Evolutionary conservation across 2,888 invertebrate species (phyloP).

Genomic region (Prosopocoilus inquinatus): DNA sequence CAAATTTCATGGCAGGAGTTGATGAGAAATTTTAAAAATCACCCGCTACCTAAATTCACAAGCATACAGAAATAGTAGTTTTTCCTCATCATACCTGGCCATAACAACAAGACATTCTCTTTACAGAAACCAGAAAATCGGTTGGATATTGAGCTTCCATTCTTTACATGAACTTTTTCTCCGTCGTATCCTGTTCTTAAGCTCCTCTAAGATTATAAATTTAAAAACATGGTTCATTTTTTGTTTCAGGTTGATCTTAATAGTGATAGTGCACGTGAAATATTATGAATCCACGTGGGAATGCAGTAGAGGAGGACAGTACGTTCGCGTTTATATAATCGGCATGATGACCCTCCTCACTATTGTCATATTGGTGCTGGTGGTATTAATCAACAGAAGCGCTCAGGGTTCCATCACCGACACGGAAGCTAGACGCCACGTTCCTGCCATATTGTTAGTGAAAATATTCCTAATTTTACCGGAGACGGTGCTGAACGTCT

Average conservation of each 20-base stretch:
- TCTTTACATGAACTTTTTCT: too few relatives aligned
- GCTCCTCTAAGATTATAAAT: too few relatives aligned
- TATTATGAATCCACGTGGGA: constrained; percentile 63
- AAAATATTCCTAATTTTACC: constrained; percentile 74
- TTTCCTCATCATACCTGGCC: too few relatives aligned
- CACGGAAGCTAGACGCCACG: constrained; percentile 65
- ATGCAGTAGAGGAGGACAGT: constrained; percentile 68
- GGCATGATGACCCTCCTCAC: constrained; percentile 67
- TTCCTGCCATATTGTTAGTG: constrained; percentile 69
- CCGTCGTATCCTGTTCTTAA: too few relatives aligned
- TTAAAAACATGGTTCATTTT: too few relatives aligned
- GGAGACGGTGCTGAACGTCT: constrained; percentile 74
- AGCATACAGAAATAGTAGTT: too few relatives aligned
- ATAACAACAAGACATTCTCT: too few relatives aligned
- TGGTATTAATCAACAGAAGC: constrained; percentile 68
- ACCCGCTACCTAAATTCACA: too few relatives aligned
- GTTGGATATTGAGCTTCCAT: too few relatives aligned
- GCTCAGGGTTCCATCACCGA: constrained; percentile 79
- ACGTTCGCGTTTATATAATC: constrained; percentile 70
- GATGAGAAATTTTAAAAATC: too few relatives aligned
- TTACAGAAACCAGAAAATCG: too few relatives aligned
- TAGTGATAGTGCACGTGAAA: constrained; percentile 40
- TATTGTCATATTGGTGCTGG: constrained; percentile 62
- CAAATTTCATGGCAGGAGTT: too few relatives aligned
- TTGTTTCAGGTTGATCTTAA: constrained; percentile 40